Evolutionary conservation across 2,797 vertebrate species (phyloP), one percentile per base, ranked within the genome.

Genomic region (Podarcis lilfordi): DNA sequence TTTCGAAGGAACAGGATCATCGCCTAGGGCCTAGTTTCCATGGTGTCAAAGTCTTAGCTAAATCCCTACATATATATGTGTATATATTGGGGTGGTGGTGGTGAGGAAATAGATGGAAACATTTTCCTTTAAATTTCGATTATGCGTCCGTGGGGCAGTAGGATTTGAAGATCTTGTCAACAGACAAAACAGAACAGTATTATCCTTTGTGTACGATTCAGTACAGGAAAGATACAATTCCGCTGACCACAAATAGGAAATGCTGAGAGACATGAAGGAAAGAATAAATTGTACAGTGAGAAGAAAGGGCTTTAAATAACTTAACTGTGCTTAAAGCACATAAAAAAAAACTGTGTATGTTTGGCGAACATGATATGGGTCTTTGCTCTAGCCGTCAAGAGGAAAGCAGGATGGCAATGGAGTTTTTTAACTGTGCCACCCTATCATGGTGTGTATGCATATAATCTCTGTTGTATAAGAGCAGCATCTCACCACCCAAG

Each of bases 1-100:
- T 94, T 96, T 95, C 96, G 91, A 90, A 83, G 86, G 93, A 93
- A 92, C 76, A 91, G 89, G 90, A 95, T 94, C 71, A 1, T 92
- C 91, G 92, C 93, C 91, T 93, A 66, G 64, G 87, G 86, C 87
- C 91, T 95, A 93, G 94, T 96, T 97, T 96, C 95, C 94, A 95
- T 95, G 93, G 95, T 93, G 91, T 95, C 94, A 86, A 95, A 95
- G 91, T 94, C 93, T 92, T 94, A 94, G 76, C 85, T 90, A 94
- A 96, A 96, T 92, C 91, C 86, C 96, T 35, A 17, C 84, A 92
- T 74, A 75, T 17, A 79, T n/a, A 59, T 69, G 77, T 40, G 37
- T 55, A 88, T 72, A 43, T n/a, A 72, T 25, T 25, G 66, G 27
- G 66, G 27, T 25, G 23, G 66, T 50, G 45, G 45, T 50, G 50